Percentiles rank a stretch among this genome's conserved stretches.
Evolutionary conservation across 2,113 vertebrate genomes (phyloP).

Genomic region (Gila orcuttii): DNA sequence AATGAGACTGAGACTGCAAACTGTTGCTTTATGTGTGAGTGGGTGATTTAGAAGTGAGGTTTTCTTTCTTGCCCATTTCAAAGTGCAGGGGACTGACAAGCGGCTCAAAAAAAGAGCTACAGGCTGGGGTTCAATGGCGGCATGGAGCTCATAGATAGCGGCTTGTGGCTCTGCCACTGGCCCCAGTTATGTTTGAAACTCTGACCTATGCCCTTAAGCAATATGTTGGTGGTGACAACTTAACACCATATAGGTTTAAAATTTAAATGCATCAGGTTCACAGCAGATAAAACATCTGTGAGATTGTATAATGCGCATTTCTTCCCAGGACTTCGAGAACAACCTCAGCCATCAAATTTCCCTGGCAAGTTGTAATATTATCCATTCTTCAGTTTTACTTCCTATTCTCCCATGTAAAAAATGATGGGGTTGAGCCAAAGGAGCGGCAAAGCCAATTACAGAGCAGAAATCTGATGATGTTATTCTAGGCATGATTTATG

Average conservation of each 20-base stretch:
- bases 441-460: constrained; percentile 67
- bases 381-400: constrained; percentile 48
- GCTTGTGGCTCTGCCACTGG: constrained; percentile 30
- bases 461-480: constrained; percentile 64
- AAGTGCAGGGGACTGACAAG: constrained; percentile 44
- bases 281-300: constrained; percentile 2
- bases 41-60: constrained; percentile 60
- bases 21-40: constrained; percentile 62
- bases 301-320: constrained; percentile 27
- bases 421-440: constrained; percentile 55
- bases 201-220: constrained; percentile 20
- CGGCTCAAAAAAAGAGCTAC: constrained; percentile 22
- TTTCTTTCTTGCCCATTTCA: constrained; percentile 42
- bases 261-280: constrained; percentile 14
- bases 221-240: constrained; percentile 16
- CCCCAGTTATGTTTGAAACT: constrained; percentile 27
- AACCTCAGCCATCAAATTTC: constrained; percentile 7
- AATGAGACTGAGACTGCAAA: constrained; percentile 56
- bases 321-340: neutral
- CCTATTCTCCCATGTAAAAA: constrained; percentile 49
- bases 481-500: constrained; percentile 67
- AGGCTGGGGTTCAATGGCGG: constrained; percentile 34
- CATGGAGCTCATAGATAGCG: constrained; percentile 1
- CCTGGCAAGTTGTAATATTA: constrained; percentile 33
- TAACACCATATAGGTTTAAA: constrained; percentile 23